phyloP scores from a whole-genome alignment of 2,888 invertebrate species.

The Pheosia tremula region DNA sequence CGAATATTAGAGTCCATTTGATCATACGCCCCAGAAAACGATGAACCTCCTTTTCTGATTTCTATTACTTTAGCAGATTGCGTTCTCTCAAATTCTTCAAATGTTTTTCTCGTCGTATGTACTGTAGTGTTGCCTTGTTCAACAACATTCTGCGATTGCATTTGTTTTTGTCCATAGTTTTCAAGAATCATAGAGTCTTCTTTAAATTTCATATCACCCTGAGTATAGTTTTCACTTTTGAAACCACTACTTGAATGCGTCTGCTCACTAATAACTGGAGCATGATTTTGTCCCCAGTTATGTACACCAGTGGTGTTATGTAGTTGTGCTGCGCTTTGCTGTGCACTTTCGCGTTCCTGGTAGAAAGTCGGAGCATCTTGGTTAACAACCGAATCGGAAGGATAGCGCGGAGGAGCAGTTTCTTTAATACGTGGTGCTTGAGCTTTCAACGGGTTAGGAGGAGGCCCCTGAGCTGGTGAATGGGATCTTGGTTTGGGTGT shows the following conservation, averaged over 20 bases:
- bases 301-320: slow-evolving; percentile 55
- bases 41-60: slow-evolving; percentile 81
- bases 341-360: slow-evolving; percentile 76
- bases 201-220: slow-evolving; percentile 65
- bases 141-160: slow-evolving; percentile 78
- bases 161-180: slow-evolving; percentile 73
- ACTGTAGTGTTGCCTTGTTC: slow-evolving; percentile 85
- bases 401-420: slow-evolving; percentile 64
- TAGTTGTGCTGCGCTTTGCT: slow-evolving; percentile 66
- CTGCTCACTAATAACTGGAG: slow-evolving; percentile 76
- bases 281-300: slow-evolving; percentile 68
- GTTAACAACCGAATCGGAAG: slow-evolving; percentile 57
- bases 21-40: slow-evolving; percentile 56
- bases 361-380: slow-evolving; percentile 66
- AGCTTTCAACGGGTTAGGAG: slow-evolving; percentile 87
- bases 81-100: slow-evolving; percentile 87
- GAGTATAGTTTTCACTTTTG: slow-evolving; percentile 76
- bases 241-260: slow-evolving; percentile 76
- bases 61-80: slow-evolving; percentile 87
- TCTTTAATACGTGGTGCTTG: slow-evolving; percentile 87
- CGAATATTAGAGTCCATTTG: slow-evolving; percentile 66
- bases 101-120: slow-evolving; percentile 86
- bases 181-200: slow-evolving; percentile 70
- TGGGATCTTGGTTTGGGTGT: slow-evolving; percentile 86
- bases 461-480: slow-evolving; percentile 89